A percentile compares a stretch with the other conserved stretches of the same genome.
phyloP scores from a whole-genome alignment of 2,797 vertebrate genomes.

The Bufotes viridis region DNA sequence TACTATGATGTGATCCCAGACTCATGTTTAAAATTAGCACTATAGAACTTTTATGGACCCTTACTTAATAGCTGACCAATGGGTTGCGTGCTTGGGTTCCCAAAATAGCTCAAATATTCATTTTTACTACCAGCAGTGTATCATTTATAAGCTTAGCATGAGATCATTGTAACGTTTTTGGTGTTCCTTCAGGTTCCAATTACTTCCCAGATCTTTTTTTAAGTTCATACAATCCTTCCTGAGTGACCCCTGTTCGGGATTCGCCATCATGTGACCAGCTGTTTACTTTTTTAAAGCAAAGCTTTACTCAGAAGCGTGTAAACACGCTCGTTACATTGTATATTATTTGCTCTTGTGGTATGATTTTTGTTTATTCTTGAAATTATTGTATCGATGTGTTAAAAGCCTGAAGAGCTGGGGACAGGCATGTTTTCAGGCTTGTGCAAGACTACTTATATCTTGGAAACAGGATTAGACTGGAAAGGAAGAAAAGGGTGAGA shows the following conservation, averaged over 20 bases:
- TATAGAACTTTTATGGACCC: slow-evolving; percentile 71
- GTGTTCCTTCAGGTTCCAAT: slow-evolving; percentile 75
- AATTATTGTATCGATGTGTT: background rate
- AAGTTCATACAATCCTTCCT: slow-evolving; percentile 68
- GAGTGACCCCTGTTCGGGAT: slow-evolving; percentile 67
- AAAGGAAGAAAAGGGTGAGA: background rate
- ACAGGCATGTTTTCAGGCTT: background rate
- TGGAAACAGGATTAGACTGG: background rate
- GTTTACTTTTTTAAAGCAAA: slow-evolving; percentile 64
- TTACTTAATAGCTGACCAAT: slow-evolving; percentile 69
- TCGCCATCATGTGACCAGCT: slow-evolving; percentile 71
- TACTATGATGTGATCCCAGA: slow-evolving; percentile 68
- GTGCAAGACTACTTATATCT: no score
- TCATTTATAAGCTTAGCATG: slow-evolving; percentile 76
- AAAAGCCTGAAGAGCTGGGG: background rate
- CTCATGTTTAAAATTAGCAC: slow-evolving; percentile 68
- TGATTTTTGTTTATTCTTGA: background rate
- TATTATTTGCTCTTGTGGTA: background rate
- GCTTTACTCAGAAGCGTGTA: slow-evolving; percentile 30
- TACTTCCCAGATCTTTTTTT: slow-evolving; percentile 76
- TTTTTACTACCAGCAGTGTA: slow-evolving; percentile 72
- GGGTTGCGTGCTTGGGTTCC: slow-evolving; percentile 70
- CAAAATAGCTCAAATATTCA: slow-evolving; percentile 79
- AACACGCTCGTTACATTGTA: background rate
- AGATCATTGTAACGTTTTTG: slow-evolving; percentile 77